phyloP scores from a whole-genome alignment of 2,113 vertebrate genomes.

The Hyla sarda region DNA sequence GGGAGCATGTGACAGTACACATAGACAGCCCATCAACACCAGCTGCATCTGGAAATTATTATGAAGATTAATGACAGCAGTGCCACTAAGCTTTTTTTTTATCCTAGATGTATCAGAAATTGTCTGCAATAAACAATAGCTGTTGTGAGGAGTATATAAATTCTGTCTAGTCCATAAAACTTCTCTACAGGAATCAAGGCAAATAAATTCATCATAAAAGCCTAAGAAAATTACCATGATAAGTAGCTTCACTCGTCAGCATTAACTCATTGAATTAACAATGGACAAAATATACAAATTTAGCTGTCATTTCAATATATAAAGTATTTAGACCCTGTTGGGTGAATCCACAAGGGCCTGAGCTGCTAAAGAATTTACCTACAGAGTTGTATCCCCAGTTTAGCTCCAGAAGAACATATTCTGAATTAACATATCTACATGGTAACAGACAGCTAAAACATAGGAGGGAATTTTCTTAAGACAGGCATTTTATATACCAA shows the following conservation, averaged over 20 bases:
- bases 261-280: not conserved
- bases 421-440: no score
- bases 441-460: no score
- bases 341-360: no score
- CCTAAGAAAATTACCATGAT: not conserved
- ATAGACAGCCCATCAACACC: slow-evolving; percentile 24
- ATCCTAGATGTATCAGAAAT: not conserved
- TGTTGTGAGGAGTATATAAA: not conserved
- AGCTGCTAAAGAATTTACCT: no score
- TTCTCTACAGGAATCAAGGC: slow-evolving; percentile 7
- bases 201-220: slow-evolving; percentile 22
- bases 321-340: no score
- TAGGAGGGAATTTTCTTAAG: no score
- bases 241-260: not conserved
- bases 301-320: not conserved
- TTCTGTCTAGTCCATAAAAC: not conserved
- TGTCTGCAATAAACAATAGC: slow-evolving; percentile 15
- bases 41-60: slow-evolving; percentile 25
- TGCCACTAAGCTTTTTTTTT: not conserved
- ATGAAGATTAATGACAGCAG: slow-evolving; percentile 48
- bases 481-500: no score
- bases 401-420: no score
- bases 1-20: slow-evolving; percentile 24
- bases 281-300: not conserved
- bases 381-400: no score